Conservation (phyloP, 2,113 vertebrate species). For the Bucco capensis region DNA sequence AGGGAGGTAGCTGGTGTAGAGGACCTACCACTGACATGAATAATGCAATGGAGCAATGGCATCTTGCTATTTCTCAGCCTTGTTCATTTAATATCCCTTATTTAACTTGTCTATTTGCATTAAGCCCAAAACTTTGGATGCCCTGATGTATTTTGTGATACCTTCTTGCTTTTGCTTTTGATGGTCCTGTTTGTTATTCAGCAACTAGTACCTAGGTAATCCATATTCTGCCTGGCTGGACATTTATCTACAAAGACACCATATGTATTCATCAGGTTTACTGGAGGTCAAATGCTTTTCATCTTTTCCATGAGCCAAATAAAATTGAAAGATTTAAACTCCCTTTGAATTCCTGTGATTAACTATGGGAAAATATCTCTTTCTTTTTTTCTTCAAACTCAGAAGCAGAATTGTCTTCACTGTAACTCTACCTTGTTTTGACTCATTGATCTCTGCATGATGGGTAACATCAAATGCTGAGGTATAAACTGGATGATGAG, state of each 20-base stretch:
- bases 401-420: slow-evolving; percentile 20
- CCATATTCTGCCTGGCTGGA: slow-evolving; percentile 38
- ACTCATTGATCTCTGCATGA: slow-evolving; percentile 15
- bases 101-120: slow-evolving; percentile 24
- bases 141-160: neutral
- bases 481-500: neutral
- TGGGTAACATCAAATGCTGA: neutral
- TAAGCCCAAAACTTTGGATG: neutral
- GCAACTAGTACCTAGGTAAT: slow-evolving; percentile 20
- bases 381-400: neutral
- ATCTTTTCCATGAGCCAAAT: slow-evolving; percentile 27
- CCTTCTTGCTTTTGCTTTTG: neutral
- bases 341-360: slow-evolving; percentile 43
- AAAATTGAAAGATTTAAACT: slow-evolving; percentile 48
- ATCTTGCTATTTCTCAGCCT: neutral
- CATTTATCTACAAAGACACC: slow-evolving; percentile 41
- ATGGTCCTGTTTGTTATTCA: slow-evolving; percentile 36
- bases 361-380: slow-evolving; percentile 16
- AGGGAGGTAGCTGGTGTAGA: neutral
- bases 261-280: slow-evolving; percentile 4
- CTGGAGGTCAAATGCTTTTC: slow-evolving; percentile 44
- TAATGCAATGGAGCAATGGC: neutral
- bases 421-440: slow-evolving; percentile 26
- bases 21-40: neutral
- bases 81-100: neutral